A percentile compares a stretch with the other conserved stretches of the same genome.
phyloP scores from a whole-genome alignment of 2,113 vertebrate genomes.

The Casuarius casuarius region DNA sequence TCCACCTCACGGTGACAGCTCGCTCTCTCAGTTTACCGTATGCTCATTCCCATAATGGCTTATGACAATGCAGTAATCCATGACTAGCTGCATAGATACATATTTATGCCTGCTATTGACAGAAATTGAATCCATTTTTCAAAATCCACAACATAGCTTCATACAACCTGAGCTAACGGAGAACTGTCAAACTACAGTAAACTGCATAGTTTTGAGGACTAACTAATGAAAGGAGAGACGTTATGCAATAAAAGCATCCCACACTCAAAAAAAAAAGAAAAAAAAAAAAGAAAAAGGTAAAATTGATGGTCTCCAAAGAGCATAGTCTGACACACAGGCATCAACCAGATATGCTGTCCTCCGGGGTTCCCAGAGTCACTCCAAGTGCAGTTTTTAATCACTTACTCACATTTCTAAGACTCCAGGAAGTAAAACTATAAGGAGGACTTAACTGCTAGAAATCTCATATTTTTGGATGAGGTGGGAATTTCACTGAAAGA shows the following conservation, averaged over 20 bases:
- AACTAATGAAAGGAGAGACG: background rate
- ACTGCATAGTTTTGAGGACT: background rate
- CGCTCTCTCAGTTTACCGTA: slow-evolving; percentile 17
- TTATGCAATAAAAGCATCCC: background rate
- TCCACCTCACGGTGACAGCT: background rate
- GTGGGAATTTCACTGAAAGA: background rate
- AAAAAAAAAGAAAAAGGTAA: background rate
- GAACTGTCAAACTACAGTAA: background rate
- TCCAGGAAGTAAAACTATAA: background rate
- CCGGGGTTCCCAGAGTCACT: background rate
- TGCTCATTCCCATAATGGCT: background rate
- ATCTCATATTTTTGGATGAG: background rate
- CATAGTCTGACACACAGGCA: fast-evolving
- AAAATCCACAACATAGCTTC: background rate
- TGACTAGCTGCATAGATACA: background rate
- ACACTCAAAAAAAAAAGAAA: background rate
- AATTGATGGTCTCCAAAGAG: background rate
- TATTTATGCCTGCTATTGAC: slow-evolving; percentile 7
- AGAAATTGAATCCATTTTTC: slow-evolving; percentile 8
- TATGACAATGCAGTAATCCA: slow-evolving; percentile 7
- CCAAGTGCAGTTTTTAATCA: background rate
- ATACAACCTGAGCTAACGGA: background rate
- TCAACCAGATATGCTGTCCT: background rate
- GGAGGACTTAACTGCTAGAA: background rate
- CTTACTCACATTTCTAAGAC: background rate